These are phyloP conservation scores for Manis javanica DNA, from an alignment of 2,797 vertebrate genomes.

Conservation along the genomic window DNA sequence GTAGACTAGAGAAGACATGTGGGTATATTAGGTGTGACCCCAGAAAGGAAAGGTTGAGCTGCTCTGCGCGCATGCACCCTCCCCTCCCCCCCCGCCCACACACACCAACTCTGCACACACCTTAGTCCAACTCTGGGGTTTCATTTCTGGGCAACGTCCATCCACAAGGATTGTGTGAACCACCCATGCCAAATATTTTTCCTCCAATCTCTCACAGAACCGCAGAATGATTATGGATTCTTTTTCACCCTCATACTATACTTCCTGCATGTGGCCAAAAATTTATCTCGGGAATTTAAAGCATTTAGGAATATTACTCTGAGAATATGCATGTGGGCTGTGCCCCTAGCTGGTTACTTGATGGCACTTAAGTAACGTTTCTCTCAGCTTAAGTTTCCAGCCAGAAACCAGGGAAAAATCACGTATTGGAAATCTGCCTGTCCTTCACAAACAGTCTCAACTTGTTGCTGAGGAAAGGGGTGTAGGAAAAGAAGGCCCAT, in stretches of 20 bases:
- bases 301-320: not conserved
- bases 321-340: not conserved
- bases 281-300: not conserved
- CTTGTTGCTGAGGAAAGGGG: not conserved
- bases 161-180: not conserved
- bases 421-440: not conserved
- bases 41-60: not conserved
- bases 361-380: not conserved
- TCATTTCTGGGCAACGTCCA: not conserved
- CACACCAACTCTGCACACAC: too few species aligned
- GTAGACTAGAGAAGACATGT: not conserved
- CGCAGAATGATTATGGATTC: not conserved
- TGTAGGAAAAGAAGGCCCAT: not conserved
- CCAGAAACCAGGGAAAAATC: not conserved
- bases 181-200: not conserved
- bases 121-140: not conserved
- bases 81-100: too few species aligned
- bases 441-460: not conserved
- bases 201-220: not conserved
- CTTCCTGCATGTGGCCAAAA: not conserved
- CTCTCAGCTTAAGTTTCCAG: not conserved
- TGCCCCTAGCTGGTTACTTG: not conserved
- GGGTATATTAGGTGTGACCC: not conserved
- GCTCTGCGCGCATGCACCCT: too few species aligned
- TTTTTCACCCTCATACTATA: not conserved